Base-by-base conservation (phyloP, 2,888 invertebrate genomes). In the Drosophila prostipennis region DNA sequence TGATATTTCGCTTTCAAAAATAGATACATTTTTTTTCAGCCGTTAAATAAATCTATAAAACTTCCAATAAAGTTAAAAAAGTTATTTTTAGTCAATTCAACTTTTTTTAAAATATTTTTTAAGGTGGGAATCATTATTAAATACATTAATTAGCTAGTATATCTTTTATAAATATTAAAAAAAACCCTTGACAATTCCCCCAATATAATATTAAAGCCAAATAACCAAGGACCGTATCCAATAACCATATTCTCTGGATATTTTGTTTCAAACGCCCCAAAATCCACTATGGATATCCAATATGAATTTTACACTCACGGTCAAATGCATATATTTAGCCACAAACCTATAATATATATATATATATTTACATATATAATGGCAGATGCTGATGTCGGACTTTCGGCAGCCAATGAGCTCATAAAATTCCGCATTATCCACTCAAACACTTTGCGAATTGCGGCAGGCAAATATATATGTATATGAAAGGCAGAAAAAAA, bases 401-500 rank as follows among this genome's bases (percentile, higher is more conserved):
- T 42, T 52, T 39, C 36, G 37, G 48, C 51, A 29, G 57, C 19
- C 61, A 39, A 61, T 61, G 23, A 34, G 46, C 61, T 46, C 61
- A 37, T 39, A 34, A 49, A 49, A 49, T 48, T 49, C 19, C 29
- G 49, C 49, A 64, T 64, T 63, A 63, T 63, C 19, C 63, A 64
- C 64, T 43, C 36, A 61, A 61, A 40, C 61, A 61, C 63, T 61
- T 61, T 61, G 61, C 61, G 46, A 61, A 61, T 46, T 46, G 46
- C 29, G 60, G 59, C 36, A 45, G 58, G 57, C 26, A 36, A 43
- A 26, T 26, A 26, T 43, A 23, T 29, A 23, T 23, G 10, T 43
- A 54, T 32, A 42, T 16, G 39, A 40, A 14, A 58, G 32, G 26
- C 60, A 6, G 6, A 26, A 26, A 26, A 26, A 26, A 26, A 51